Conservation (phyloP, 2,797 vertebrate genomes). For the Periophthalmus magnuspinnatus region DNA sequence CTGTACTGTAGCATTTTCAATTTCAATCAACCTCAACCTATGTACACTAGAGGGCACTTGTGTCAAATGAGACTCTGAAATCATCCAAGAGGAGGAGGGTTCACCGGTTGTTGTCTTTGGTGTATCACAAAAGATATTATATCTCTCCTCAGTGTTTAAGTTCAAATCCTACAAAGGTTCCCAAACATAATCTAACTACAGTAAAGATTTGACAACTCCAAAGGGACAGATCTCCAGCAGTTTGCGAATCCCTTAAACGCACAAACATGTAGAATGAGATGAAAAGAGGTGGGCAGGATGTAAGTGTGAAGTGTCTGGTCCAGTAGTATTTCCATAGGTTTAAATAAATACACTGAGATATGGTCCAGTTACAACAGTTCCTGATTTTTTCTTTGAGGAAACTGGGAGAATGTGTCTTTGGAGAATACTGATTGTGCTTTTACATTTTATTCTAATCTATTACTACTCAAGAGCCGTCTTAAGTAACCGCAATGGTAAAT, state of each 20-base stretch:
- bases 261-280: slow-evolving; percentile 24
- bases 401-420: background rate
- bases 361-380: background rate
- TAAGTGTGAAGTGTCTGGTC: slow-evolving; percentile 32
- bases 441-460: background rate
- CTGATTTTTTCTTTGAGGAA: background rate
- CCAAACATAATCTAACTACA: background rate
- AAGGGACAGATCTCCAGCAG: slow-evolving; percentile 16
- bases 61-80: slow-evolving; percentile 1
- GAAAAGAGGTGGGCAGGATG: slow-evolving; percentile 30
- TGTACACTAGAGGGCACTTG: slow-evolving; percentile 7
- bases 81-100: background rate
- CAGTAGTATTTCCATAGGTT: slow-evolving; percentile 16
- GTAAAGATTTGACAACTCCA: background rate
- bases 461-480: background rate
- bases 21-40: background rate
- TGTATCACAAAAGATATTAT: too few relatives aligned
- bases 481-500: too few relatives aligned
- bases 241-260: slow-evolving; percentile 30
- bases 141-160: too few relatives aligned
- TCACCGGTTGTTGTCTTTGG: background rate
- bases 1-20: background rate
- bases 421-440: background rate
- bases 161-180: too few relatives aligned
- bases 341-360: slow-evolving; percentile 3